A percentile compares a stretch with the other conserved stretches of the same genome.
phyloP scores from a whole-genome alignment of 2,888 invertebrate genomes.

The Drosophila sordidula region DNA sequence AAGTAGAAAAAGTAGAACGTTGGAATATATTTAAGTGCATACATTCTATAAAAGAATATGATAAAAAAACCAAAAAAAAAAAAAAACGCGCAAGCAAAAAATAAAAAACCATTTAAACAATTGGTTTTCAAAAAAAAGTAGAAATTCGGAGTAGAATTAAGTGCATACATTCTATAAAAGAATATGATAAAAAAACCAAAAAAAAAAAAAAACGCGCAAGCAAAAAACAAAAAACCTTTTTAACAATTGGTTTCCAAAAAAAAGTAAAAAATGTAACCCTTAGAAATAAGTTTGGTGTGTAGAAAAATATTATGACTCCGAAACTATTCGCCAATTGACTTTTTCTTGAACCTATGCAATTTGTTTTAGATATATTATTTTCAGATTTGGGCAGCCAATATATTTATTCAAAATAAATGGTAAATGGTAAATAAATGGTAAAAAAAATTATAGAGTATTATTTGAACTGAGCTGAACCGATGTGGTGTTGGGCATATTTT shows the following conservation, averaged over 20 bases:
- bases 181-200: slow-evolving; percentile 14
- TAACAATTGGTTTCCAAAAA: neutral
- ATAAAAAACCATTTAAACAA: neutral
- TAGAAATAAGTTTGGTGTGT: neutral
- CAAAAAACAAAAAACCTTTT: neutral
- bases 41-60: slow-evolving; percentile 14
- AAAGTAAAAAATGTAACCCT: neutral
- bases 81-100: slow-evolving; percentile 4
- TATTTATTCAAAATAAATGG: neutral
- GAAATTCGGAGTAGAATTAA: slow-evolving; percentile 22
- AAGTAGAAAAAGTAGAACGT: too few relatives aligned
- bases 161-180: slow-evolving; percentile 10
- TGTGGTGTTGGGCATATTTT: too few relatives aligned
- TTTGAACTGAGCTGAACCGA: neutral
- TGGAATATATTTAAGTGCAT: slow-evolving; percentile 17
- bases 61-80: slow-evolving; percentile 5
- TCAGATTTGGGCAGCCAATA: neutral
- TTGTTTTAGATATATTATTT: neutral
- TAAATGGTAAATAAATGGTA: slow-evolving; percentile 1
- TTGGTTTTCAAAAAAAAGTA: too few relatives aligned
- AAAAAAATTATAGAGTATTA: too few relatives aligned
- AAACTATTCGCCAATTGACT: slow-evolving; percentile 7
- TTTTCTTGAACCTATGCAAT: slow-evolving; percentile 1
- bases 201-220: neutral
- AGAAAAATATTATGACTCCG: neutral